Base-by-base conservation (phyloP, 1,140 invertebrate genomes). In the Helicoverpa zea region DNA sequence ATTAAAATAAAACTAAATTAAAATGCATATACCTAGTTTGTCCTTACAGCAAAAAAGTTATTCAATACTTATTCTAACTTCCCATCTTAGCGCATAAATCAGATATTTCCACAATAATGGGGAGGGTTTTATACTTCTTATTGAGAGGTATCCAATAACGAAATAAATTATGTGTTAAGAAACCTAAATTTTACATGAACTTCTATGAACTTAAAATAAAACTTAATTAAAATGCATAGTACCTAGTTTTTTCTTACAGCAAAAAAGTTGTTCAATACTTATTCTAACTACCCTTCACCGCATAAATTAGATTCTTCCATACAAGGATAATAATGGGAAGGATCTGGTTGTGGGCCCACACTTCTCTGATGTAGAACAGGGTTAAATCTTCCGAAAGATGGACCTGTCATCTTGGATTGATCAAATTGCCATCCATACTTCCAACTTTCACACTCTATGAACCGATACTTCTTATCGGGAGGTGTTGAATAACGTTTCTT, bases 361-460 rank as follows among this genome's bases (percentile, higher is more conserved):
- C 35, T 30, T 49, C 52, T 23, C 49, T 82, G 14, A 43, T 12
- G 47, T 1, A 29, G 11, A n/a, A 49, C 30, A 49, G 64, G 30
- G n/a, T 74, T 56, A 47, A 29, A 11, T 49, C 66, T 47, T 56
- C 63, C 80, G 63, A 77, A 30, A 13, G 18, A 43, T 5, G 80
- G 30, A 23, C 54, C 80, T 3, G 16, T 7, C 49, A 73, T 35
- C 18, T 68, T 54, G 49, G 63, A 80, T 43, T 80, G 61, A 14
- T 56, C 74, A 16, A 84, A 58, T 59, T 81, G 63, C 83, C 80
- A 84, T 14, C 83, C 83, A 74, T 84, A 72, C 47, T 29, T 74
- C 77, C 80, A 81, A 61, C 61, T 80, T 12, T 29, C 30, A 61
- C 72, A 80, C 58, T 84, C 83, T 16, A 66, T 56, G 30, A 80